These are phyloP conservation scores for Polydrusus cervinus DNA, from an alignment of 2,888 invertebrate genomes.

Conservation along the genomic window DNA sequence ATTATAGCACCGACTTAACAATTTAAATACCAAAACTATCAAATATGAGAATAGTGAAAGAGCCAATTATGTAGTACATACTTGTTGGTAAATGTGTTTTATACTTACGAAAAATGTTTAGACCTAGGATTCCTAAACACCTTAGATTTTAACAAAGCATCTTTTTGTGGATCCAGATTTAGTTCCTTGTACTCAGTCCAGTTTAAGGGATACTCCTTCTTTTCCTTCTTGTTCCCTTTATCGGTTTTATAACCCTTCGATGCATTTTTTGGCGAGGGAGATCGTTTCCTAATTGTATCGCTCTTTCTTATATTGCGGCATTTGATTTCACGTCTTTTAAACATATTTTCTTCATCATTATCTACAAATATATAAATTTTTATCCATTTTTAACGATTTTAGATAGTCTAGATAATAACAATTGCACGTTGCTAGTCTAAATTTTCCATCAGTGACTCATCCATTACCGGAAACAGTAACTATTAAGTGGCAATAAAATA, in stretches of 20 bases:
- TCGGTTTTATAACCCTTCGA: conserved; percentile 45
- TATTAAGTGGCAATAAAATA: too few species aligned
- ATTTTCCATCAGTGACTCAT: too few species aligned
- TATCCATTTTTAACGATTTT: too few species aligned
- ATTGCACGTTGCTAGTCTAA: too few species aligned
- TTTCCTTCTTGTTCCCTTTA: conserved; percentile 10
- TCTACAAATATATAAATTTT: neutral
- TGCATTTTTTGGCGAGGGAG: conserved; percentile 53
- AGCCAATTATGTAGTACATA: too few species aligned
- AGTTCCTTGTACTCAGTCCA: conserved; percentile 61
- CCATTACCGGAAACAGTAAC: too few species aligned
- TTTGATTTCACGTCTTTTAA: conserved; percentile 61
- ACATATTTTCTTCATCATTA: conserved; percentile 53
- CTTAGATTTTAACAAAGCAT: conserved; percentile 56
- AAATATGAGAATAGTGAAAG: too few species aligned
- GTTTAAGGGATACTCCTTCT: conserved; percentile 60
- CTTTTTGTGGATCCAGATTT: conserved; percentile 53
- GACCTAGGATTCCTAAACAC: conserved; percentile 48
- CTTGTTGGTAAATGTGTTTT: too few species aligned
- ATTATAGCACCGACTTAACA: too few species aligned
- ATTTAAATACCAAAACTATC: too few species aligned
- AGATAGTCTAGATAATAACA: too few species aligned
- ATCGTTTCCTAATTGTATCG: conserved; percentile 48
- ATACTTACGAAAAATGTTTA: conserved; percentile 48
- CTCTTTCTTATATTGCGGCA: conserved; percentile 60